phyloP scores from a whole-genome alignment of 2,113 vertebrate genomes.

The Tichodroma muraria region DNA sequence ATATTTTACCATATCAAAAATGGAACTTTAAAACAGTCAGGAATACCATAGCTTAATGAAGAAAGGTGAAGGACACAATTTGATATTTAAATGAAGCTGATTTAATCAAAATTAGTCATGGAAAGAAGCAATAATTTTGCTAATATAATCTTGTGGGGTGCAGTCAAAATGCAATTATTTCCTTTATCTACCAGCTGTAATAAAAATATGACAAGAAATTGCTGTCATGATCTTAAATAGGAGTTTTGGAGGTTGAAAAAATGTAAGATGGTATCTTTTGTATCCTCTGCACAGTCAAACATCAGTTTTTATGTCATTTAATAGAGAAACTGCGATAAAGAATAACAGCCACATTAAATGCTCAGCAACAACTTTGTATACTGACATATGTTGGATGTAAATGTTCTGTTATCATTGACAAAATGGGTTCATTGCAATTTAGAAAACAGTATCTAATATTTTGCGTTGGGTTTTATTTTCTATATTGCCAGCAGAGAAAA shows the following conservation, averaged over 20 bases:
- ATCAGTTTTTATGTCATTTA: background rate
- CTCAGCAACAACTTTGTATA: background rate
- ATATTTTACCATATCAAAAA: background rate
- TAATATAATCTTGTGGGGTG: constrained; percentile 45
- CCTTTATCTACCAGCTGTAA: constrained; percentile 48
- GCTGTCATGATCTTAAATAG: constrained; percentile 7
- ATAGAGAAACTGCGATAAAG: background rate
- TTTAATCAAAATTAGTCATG: constrained; percentile 69
- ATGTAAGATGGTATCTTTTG: background rate
- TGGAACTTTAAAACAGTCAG: background rate
- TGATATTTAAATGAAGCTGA: constrained; percentile 58
- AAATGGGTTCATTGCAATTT: background rate
- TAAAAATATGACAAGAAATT: constrained; percentile 48
- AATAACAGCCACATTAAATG: constrained; percentile 4
- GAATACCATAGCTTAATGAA: constrained; percentile 8
- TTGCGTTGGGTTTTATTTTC: background rate
- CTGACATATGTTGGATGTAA: constrained; percentile 5
- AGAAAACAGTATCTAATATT: background rate
- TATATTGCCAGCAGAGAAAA: background rate
- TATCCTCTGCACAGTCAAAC: background rate
- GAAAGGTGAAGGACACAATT: constrained; percentile 34
- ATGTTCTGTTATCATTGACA: background rate
- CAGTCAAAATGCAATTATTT: constrained; percentile 54
- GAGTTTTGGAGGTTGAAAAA: background rate
- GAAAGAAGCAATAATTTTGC: constrained; percentile 45